Evolutionary conservation across 2,113 vertebrate genomes (phyloP).

Genomic region (Platichthys flesus): DNA sequence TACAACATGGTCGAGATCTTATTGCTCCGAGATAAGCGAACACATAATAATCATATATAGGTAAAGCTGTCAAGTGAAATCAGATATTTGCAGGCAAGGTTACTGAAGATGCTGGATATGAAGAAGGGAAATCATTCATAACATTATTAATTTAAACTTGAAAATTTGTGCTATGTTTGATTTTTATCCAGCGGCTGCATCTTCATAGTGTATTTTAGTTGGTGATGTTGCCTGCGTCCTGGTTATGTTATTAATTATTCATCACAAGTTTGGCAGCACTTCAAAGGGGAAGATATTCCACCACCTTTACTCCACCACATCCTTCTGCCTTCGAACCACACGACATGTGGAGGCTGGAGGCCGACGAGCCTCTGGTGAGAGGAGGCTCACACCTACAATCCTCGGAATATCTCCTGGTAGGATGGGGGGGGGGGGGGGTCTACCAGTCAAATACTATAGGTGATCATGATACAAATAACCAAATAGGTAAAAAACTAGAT

Average conservation of each 20-base stretch:
- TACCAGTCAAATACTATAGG: too few relatives aligned
- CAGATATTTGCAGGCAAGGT: too few relatives aligned
- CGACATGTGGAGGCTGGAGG: not conserved
- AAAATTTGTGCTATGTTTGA: not conserved
- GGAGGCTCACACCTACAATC: not conserved
- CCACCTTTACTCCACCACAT: too few relatives aligned
- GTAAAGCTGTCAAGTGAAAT: not conserved
- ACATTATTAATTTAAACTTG: too few relatives aligned
- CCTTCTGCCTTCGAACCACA: not conserved
- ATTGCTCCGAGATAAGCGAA: not conserved
- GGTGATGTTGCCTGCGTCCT: not conserved
- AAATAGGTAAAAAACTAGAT: too few relatives aligned
- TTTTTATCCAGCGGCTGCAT: not conserved
- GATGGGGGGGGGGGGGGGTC: too few relatives aligned
- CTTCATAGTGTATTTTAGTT: not conserved
- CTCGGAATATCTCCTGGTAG: too few relatives aligned
- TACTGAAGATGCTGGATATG: too few relatives aligned
- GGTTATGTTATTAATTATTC: conserved; percentile 23
- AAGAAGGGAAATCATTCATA: too few relatives aligned
- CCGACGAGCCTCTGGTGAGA: not conserved
- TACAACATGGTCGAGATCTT: not conserved
- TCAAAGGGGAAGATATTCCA: conserved; percentile 3
- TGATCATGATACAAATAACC: too few relatives aligned
- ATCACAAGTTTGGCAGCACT: not conserved
- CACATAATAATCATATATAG: not conserved